Evolutionary conservation across 2,797 vertebrate genomes (phyloP).

Genomic region (Crypturellus tataupa): DNA sequence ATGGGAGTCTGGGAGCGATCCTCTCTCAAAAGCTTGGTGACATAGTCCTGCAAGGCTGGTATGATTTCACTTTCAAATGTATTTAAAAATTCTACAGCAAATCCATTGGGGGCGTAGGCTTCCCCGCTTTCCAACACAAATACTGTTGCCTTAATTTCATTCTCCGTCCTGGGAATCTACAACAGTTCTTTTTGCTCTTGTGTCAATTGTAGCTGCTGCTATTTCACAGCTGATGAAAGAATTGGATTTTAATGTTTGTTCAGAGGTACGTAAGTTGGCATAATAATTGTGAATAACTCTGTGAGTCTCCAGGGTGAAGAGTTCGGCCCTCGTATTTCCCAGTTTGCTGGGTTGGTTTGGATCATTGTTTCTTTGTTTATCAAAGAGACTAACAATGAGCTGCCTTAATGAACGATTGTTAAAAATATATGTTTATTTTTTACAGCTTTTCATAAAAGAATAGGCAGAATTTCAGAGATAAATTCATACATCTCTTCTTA

Average conservation of each 20-base stretch:
- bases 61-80: conserved; percentile 77
- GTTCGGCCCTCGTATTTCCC: neutral
- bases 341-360: neutral
- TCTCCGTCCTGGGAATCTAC: conserved; percentile 67
- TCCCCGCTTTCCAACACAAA: conserved; percentile 68
- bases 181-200: conserved; percentile 57
- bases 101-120: conserved; percentile 59
- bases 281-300: conserved; percentile 51
- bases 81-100: conserved; percentile 74
- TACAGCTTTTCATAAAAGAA: neutral
- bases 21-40: conserved; percentile 70
- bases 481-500: neutral
- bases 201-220: conserved; percentile 51
- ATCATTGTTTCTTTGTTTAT: neutral
- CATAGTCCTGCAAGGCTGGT: conserved; percentile 61
- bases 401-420: neutral
- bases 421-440: neutral
- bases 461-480: neutral
- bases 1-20: conserved; percentile 65
- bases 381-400: neutral
- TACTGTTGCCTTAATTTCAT: conserved; percentile 64
- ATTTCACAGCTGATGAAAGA: conserved; percentile 64
- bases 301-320: conserved; percentile 19
- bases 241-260: conserved; percentile 66
- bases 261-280: conserved; percentile 28